Evolutionary conservation across 2,113 vertebrate genomes (phyloP).

Genomic region (Lamprologus lemairii): DNA sequence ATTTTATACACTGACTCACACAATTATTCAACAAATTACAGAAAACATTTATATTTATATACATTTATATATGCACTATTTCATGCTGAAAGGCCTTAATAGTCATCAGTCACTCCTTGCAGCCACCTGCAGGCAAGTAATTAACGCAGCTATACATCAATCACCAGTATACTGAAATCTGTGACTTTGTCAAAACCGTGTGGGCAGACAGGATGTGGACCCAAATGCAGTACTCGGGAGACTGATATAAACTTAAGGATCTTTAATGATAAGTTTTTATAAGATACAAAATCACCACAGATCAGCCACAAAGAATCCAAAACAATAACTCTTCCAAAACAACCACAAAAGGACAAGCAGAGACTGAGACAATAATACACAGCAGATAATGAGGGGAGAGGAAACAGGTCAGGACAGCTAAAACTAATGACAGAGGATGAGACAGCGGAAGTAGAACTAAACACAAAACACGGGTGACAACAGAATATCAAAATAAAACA

Average conservation of each 20-base stretch:
- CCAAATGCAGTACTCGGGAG: neutral
- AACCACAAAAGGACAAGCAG: neutral
- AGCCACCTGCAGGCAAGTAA: too few relatives aligned
- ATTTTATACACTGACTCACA: neutral
- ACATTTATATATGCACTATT: too few relatives aligned
- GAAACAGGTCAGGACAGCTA: neutral
- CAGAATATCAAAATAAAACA: neutral
- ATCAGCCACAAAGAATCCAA: neutral
- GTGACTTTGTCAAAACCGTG: neutral
- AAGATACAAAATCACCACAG: neutral
- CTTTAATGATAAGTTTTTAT: neutral
- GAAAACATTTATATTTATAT: neutral
- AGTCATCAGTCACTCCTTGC: too few relatives aligned
- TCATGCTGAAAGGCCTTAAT: neutral
- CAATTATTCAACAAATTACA: neutral
- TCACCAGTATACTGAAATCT: rapidly evolving
- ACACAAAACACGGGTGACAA: neutral
- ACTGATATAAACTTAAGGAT: neutral
- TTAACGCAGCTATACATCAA: neutral
- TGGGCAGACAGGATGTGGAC: neutral
- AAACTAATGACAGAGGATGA: neutral
- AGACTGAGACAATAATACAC: neutral
- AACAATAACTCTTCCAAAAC: neutral
- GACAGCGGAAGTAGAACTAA: neutral
- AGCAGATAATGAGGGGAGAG: neutral